These are phyloP conservation scores for Oryzias sinensis DNA, from an alignment of 2,797 vertebrate genomes.

Conservation along the genomic window DNA sequence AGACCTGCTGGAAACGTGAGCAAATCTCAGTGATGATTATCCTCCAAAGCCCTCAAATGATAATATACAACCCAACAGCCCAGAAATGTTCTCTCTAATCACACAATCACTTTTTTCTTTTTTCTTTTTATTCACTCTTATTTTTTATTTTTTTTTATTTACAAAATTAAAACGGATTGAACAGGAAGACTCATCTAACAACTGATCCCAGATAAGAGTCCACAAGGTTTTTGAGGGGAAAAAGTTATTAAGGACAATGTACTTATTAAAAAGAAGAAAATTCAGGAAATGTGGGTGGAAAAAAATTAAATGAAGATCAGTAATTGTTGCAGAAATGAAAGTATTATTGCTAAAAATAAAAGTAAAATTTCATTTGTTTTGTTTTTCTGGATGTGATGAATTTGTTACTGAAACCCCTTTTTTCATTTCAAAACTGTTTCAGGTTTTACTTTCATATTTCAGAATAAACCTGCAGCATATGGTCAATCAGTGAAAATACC, in stretches of 20 bases:
- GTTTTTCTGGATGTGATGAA: no score
- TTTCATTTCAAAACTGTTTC: no score
- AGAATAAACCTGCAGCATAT: no score
- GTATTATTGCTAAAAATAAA: constrained; percentile 41
- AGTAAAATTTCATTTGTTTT: no score
- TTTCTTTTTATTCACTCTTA: not conserved
- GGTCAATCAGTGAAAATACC: constrained; percentile 10
- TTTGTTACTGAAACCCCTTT: no score
- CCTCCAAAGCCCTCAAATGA: constrained; percentile 66
- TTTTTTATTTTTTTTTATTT: constrained; percentile 38
- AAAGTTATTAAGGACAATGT: constrained; percentile 70
- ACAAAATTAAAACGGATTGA: constrained; percentile 33
- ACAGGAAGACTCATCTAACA: constrained; percentile 35
- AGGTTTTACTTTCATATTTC: no score
- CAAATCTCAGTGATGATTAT: constrained; percentile 77
- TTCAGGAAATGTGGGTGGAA: constrained; percentile 59
- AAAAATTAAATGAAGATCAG: not conserved
- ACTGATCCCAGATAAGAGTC: constrained; percentile 65
- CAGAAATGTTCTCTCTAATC: constrained; percentile 54
- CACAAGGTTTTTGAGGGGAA: not conserved
- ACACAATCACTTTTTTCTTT: constrained; percentile 52
- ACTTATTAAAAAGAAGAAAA: constrained; percentile 39
- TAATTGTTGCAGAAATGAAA: not conserved
- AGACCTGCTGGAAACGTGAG: constrained; percentile 74
- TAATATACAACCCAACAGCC: constrained; percentile 66